Base-by-base conservation (phyloP, 2,113 vertebrate species). In the Zapus hudsonius region DNA sequence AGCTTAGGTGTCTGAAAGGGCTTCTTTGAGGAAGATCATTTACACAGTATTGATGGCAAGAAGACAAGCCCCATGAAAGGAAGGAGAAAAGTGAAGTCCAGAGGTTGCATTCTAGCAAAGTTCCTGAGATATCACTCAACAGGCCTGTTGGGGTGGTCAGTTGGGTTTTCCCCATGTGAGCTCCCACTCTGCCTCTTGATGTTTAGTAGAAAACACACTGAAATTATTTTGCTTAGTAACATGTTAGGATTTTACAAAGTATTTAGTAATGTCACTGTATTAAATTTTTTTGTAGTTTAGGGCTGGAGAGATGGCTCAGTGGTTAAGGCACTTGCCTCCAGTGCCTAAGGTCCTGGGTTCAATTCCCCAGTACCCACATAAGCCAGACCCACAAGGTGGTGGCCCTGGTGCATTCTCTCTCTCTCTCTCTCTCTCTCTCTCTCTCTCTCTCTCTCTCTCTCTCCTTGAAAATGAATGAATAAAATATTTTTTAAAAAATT, bases 191-290 rank as follows among this genome's bases (percentile, higher is more conserved):
- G 7, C 2, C 9, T 75, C 11, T 1, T 0, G 38, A 1, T 57
- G 22, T 3, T 13, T 4, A 7, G 5, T 63, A 81, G 16, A 15
- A 93, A 94, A 40, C 31, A 55, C 29, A 10, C 10, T 31, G 19
- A 33, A 44, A 25, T 84, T 63, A 57, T 38, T 70, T 76, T 38
- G 69, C 47, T 59, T 67, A 87, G 69, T n/a, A 76, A 87, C 67
- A 74, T 73, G 7, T 66, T 42, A 44, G 40, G 22, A 57, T 82
- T 85, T 82, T 70, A 42, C 4, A n/a, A n/a, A 67, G 22, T 57
- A 52, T 47, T 83, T n/a, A n/a, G n/a, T 69, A 38, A 13, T 29
- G 3, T n/a, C 22, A 40, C 52, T 79, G 61, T 87, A 73, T n/a
- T n/a, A n/a, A n/a, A n/a, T n/a, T n/a, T n/a, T n/a, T n/a, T n/a